Conservation (phyloP, 1,140 invertebrate species). For the Diploscapter pachys region DNA sequence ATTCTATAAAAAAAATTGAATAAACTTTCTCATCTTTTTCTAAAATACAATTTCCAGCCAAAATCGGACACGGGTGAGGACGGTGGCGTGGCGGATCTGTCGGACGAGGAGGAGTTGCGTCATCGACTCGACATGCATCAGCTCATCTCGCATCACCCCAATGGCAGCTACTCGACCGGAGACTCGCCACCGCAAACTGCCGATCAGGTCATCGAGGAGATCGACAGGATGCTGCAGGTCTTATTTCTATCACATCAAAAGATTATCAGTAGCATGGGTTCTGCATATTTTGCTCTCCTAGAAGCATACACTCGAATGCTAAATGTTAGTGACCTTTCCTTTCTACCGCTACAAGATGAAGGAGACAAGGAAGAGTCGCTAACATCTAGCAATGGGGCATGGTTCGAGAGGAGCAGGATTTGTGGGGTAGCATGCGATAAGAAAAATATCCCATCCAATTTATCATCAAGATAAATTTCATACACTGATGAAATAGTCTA, state of each 20-base stretch:
- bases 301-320: too few species aligned
- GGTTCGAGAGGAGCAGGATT: too few species aligned
- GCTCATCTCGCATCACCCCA: slow-evolving; percentile 46
- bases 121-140: slow-evolving; percentile 50
- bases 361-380: too few species aligned
- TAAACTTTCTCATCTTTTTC: background rate
- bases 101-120: slow-evolving; percentile 51
- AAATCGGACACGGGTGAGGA: slow-evolving; percentile 17
- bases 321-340: too few species aligned
- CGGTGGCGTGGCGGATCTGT: slow-evolving; percentile 24
- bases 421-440: too few species aligned
- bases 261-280: background rate
- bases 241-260: slow-evolving; percentile 6
- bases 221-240: slow-evolving; percentile 58
- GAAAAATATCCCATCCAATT: too few species aligned
- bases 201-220: slow-evolving; percentile 58
- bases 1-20: background rate
- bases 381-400: too few species aligned
- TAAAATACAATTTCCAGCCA: slow-evolving; percentile 8
- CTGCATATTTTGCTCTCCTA: too few species aligned
- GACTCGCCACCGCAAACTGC: slow-evolving; percentile 52
- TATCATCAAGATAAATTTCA: too few species aligned
- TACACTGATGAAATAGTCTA: too few species aligned
- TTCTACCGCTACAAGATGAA: too few species aligned
- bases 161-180: slow-evolving; percentile 9